Base-by-base conservation (phyloP, 2,888 invertebrate species). In the Yponomeuta plumbellus region DNA sequence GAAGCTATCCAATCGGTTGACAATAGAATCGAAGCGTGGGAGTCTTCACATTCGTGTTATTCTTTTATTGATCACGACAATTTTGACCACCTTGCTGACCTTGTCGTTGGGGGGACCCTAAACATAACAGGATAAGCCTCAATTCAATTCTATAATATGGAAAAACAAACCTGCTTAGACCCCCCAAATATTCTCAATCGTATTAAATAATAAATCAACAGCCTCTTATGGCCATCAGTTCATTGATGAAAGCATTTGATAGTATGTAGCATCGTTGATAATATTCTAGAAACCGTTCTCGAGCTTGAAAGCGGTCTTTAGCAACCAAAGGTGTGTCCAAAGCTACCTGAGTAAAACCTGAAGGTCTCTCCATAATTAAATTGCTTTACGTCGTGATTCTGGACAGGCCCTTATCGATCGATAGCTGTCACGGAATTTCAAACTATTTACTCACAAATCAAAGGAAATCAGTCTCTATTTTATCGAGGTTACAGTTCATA, bases 341-440 rank as follows among this genome's bases (percentile, higher is more conserved):
- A 69, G 76, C 85, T 85, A 86, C 85, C 86, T 85, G 85, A 74
- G 74, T 82, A 82, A 83, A 81, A 80, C 76, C 73, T 80, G 83
- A 80, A 78, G 83, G 81, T 83, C 44, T 52, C 44, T 52, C 83
- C 80, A 71, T 80, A 72, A 83, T 85, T 82, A 84, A 83, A 80
- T 78, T 76, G 75, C 73, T 78, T 75, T 11, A 52, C 66, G 40
- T 64, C 61, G 65, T 64, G 23, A 44, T 64, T 26, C 44, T 57
- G 57, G 57, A 58, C 39, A 79, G 72, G 71, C 75, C 72, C 74
- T 72, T 70, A 74, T 69, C 70, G 64, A 67, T 66, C 66, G 66
- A 69, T 44, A 44, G 64, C 64, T 40, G 61, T 65, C 44, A 71
- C 70, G 67, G 70, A 70, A 71, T 71, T 70, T 72, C 65, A 67